Conservation (phyloP, 2,888 invertebrate species). For the Formica aserva region DNA sequence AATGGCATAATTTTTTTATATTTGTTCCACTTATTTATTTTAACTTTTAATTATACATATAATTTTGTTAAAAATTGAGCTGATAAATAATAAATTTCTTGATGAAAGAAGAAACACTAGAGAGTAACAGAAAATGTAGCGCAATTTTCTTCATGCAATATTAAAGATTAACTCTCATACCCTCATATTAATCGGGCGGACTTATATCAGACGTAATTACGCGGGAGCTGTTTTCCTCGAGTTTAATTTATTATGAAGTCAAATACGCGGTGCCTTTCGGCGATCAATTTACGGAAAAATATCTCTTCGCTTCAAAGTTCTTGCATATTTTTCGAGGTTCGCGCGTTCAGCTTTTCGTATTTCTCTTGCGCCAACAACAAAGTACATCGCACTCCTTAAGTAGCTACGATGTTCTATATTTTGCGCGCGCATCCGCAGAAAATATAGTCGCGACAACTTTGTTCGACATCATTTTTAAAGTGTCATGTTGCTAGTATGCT, state of each 20-base stretch:
- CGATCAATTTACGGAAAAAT: constrained; percentile 34
- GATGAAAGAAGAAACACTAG: not conserved
- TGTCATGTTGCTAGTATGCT: not conserved
- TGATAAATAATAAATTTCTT: not conserved
- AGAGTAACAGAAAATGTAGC: constrained; percentile 1
- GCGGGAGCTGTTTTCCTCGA: constrained; percentile 4
- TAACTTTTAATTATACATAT: constrained; percentile 5
- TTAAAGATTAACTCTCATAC: constrained; percentile 28
- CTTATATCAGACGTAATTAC: constrained; percentile 33
- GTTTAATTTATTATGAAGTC: constrained; percentile 39
- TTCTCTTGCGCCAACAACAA: constrained; percentile 27
- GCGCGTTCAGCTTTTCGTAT: constrained; percentile 14
- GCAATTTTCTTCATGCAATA: constrained; percentile 26
- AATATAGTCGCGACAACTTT: constrained; percentile 47
- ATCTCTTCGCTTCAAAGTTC: constrained; percentile 16
- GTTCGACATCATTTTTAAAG: constrained; percentile 15
- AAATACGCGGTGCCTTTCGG: constrained; percentile 1
- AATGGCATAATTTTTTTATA: not conserved
- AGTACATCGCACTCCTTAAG: constrained; percentile 33
- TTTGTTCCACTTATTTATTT: not conserved
- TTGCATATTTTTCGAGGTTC: constrained; percentile 23
- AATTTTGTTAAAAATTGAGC: not conserved
- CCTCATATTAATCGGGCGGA: not conserved
- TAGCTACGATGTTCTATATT: constrained; percentile 30
- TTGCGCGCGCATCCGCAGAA: constrained; percentile 22